Conservation (phyloP, 2,888 invertebrate species). For the Caenorhabditis sp. region DNA sequence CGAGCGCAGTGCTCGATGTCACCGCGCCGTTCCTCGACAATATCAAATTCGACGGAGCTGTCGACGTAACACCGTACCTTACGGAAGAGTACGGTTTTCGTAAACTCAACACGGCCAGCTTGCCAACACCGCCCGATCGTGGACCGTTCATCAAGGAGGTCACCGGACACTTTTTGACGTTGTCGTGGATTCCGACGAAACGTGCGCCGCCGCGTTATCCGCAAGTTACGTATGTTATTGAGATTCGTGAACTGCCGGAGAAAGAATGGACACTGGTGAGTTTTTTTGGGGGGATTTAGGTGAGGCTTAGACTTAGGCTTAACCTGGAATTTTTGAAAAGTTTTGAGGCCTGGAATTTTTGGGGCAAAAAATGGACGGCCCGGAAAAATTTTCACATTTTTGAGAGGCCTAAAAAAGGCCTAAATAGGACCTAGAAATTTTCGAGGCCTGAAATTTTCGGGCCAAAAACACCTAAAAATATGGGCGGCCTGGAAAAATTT, state of each 20-base stretch:
- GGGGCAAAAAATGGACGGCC: too few relatives aligned
- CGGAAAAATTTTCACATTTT: too few relatives aligned
- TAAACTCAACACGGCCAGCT: slow-evolving; percentile 70
- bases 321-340: too few relatives aligned
- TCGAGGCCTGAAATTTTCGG: too few relatives aligned
- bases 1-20: slow-evolving; percentile 69
- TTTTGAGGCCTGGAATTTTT: too few relatives aligned
- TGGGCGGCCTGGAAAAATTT: too few relatives aligned
- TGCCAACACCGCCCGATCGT: slow-evolving; percentile 87
- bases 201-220: slow-evolving; percentile 82
- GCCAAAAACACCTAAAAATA: too few relatives aligned
- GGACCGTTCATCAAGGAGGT: slow-evolving; percentile 90
- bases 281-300: not conserved
- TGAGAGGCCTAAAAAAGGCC: too few relatives aligned
- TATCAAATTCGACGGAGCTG: slow-evolving; percentile 68
- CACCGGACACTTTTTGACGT: slow-evolving; percentile 85
- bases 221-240: slow-evolving; percentile 91
- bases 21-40: slow-evolving; percentile 68
- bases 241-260: slow-evolving; percentile 89
- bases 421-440: too few relatives aligned
- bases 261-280: slow-evolving; percentile 91
- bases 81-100: slow-evolving; percentile 71
- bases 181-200: slow-evolving; percentile 93
- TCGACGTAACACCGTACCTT: slow-evolving; percentile 68
- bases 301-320: too few relatives aligned